These are phyloP conservation scores for Zootermopsis nevadensis DNA, from an alignment of 2,888 invertebrate species.

Conservation along the genomic window DNA sequence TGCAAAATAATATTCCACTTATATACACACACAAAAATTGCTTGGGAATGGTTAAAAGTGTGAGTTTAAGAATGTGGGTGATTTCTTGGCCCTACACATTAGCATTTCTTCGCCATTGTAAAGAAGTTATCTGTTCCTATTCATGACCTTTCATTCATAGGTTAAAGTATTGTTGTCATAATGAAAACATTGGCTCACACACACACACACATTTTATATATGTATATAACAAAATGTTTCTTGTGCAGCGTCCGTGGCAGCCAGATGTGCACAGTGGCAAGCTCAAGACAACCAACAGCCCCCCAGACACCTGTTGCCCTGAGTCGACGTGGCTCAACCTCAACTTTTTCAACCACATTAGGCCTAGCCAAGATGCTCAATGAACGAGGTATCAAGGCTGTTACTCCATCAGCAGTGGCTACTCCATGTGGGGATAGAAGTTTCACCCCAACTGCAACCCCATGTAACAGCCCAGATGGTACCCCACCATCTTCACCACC, in stretches of 20 bases:
- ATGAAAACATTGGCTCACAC: too few relatives aligned
- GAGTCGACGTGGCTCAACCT: slow-evolving; percentile 83
- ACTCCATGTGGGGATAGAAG: slow-evolving; percentile 72
- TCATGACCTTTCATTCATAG: too few relatives aligned
- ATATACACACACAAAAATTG: too few relatives aligned
- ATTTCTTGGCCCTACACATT: too few relatives aligned
- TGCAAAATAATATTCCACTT: too few relatives aligned
- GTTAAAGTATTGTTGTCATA: too few relatives aligned
- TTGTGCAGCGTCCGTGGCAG: slow-evolving; percentile 68
- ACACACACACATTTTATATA: too few relatives aligned
- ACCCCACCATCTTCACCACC: slow-evolving; percentile 69
- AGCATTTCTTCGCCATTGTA: too few relatives aligned
- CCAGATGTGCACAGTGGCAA: slow-evolving; percentile 74
- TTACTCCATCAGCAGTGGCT: slow-evolving; percentile 74
- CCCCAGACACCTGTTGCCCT: slow-evolving; percentile 66
- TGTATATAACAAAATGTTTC: background rate
- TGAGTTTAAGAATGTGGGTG: too few relatives aligned
- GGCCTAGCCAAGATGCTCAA: slow-evolving; percentile 82
- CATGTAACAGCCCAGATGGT: slow-evolving; percentile 87
- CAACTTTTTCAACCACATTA: slow-evolving; percentile 79
- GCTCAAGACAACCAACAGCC: slow-evolving; percentile 63
- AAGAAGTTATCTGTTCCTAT: too few relatives aligned
- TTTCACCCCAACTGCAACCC: slow-evolving; percentile 86
- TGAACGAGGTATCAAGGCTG: slow-evolving; percentile 80
- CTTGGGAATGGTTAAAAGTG: too few relatives aligned